These are phyloP conservation scores for Acanthacorydalis orientalis DNA, from an alignment of 2,888 invertebrate species.

Conservation along the genomic window DNA sequence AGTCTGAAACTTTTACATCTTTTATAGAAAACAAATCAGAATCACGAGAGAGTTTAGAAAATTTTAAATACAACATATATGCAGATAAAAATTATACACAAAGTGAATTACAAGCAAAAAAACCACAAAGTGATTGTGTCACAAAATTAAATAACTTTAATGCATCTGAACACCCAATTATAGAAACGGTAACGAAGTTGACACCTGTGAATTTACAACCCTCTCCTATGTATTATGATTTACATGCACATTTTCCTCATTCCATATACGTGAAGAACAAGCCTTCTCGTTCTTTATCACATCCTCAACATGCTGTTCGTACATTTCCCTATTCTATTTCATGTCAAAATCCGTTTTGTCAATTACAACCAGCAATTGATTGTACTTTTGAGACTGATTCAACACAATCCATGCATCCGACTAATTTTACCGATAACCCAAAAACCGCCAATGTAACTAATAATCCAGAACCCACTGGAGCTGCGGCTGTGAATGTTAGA, in stretches of 20 bases:
- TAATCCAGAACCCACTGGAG: slow-evolving; percentile 15
- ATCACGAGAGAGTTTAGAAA: not conserved
- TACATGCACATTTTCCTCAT: slow-evolving; percentile 4
- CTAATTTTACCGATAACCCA: not conserved
- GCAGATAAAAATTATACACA: not conserved
- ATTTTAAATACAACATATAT: not conserved
- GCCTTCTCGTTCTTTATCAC: slow-evolving; percentile 18
- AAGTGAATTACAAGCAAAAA: not conserved
- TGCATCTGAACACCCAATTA: too few species aligned
- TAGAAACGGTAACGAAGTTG: too few species aligned
- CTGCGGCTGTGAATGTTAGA: slow-evolving; percentile 31
- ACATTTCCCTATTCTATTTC: slow-evolving; percentile 6
- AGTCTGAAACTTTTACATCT: too few species aligned
- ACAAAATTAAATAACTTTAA: too few species aligned
- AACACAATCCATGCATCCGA: not conserved
- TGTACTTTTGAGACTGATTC: not conserved
- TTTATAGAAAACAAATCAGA: too few species aligned
- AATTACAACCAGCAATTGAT: not conserved
- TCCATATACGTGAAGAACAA: slow-evolving; percentile 1
- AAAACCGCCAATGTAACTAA: slow-evolving; percentile 4
- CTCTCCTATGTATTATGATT: not conserved
- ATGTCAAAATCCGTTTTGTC: not conserved
- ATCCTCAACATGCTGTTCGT: slow-evolving; percentile 12
- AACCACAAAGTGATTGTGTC: not conserved
- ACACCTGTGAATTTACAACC: not conserved